Conservation (phyloP, 1,140 invertebrate genomes). For the Homarus americanus region DNA sequence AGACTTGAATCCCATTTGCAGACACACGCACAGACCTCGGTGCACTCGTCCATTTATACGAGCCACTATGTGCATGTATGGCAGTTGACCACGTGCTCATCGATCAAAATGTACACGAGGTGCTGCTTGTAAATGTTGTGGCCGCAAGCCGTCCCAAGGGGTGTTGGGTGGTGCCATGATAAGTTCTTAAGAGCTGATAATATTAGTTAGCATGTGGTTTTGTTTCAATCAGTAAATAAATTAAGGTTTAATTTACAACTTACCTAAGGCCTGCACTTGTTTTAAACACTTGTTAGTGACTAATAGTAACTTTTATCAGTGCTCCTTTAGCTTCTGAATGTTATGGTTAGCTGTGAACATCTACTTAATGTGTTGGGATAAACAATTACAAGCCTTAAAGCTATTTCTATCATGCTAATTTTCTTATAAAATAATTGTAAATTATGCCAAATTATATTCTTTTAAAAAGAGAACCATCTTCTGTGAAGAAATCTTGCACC, state of each 20-base stretch:
- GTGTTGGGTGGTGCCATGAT: conserved; percentile 57
- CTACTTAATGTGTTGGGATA: conserved; percentile 45
- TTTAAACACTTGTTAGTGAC: conserved; percentile 54
- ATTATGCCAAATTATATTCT: background rate
- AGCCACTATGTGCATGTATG: conserved; percentile 63
- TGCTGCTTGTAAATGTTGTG: conserved; percentile 63
- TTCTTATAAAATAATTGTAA: background rate
- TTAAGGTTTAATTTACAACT: background rate
- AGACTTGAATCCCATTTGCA: conserved; percentile 60
- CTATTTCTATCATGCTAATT: background rate
- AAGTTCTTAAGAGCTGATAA: conserved; percentile 5
- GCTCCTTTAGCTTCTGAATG: conserved; percentile 23
- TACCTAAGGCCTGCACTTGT: conserved; percentile 55
- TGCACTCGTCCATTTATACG: conserved; percentile 58
- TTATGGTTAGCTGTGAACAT: conserved; percentile 35
- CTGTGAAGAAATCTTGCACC: conserved; percentile 42
- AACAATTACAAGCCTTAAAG: conserved; percentile 42
- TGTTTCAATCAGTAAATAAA: background rate
- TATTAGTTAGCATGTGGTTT: background rate
- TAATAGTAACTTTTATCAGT: conserved; percentile 45
- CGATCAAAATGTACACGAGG: conserved; percentile 46
- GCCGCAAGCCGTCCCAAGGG: conserved; percentile 58
- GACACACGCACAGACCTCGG: conserved; percentile 51
- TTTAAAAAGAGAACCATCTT: conserved; percentile 15
- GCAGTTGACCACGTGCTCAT: conserved; percentile 35